Evolutionary conservation across 2,888 invertebrate species (phyloP).

Genomic region (Latrodectus hesperus): DNA sequence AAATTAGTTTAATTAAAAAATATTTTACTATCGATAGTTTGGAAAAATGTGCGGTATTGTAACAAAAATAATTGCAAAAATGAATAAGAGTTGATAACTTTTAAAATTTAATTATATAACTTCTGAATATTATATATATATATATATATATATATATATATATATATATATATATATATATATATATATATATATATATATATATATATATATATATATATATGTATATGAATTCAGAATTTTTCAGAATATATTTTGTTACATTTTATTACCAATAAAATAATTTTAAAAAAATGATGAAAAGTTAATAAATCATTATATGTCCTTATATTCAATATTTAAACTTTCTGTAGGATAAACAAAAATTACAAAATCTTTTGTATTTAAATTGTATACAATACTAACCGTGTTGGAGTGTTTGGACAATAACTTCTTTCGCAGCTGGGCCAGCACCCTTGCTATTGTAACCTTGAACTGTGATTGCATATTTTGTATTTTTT

Average conservation of each 20-base stretch:
- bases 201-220: not conserved
- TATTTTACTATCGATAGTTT: too few species aligned
- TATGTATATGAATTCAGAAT: too few species aligned
- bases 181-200: not conserved
- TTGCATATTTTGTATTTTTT: conserved; percentile 72
- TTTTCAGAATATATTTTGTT: not conserved
- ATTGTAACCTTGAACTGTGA: conserved; percentile 64
- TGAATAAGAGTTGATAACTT: not conserved
- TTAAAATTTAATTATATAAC: not conserved
- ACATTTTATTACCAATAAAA: not conserved
- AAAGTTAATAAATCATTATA: too few species aligned
- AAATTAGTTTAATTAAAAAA: too few species aligned
- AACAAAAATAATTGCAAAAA: too few species aligned
- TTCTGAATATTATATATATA: not conserved
- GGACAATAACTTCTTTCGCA: conserved; percentile 59
- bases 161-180: not conserved
- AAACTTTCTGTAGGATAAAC: too few species aligned
- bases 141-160: not conserved
- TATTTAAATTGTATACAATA: not conserved
- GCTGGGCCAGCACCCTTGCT: conserved; percentile 64
- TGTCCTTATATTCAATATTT: too few species aligned
- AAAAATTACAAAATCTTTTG: too few species aligned
- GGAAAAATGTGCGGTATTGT: too few species aligned
- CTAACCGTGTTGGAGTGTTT: conserved; percentile 62
- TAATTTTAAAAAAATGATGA: too few species aligned